Evolutionary conservation across 2,113 vertebrate genomes (phyloP), one percentile per base, ranked within the genome.

Genomic region (Plecturocebus donacophilus): DNA sequence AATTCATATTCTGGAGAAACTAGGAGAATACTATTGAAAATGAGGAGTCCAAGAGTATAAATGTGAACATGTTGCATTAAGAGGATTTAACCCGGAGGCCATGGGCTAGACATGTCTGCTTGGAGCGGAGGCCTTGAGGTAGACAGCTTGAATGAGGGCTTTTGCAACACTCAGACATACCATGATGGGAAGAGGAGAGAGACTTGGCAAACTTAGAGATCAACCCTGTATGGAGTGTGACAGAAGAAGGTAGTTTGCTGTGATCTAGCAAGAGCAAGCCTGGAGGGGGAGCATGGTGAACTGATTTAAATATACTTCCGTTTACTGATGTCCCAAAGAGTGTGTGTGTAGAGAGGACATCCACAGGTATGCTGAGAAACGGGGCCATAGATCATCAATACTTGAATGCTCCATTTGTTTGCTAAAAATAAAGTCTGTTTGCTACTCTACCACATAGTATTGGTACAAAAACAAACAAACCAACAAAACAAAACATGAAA

Each of bases 1-100:
- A 77, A 82, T 38, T 83, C n/a, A 82, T 54, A 96, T 52, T 82
- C 82, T 93, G 21, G 25, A 47, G 30, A 97, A 79, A 83, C 19
- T 54, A 35, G 5, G 23, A 12, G 6, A 54, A 75, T 47, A 25
- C 19, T 77, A 49, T 8, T 32, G 16, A 86, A 82, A 96, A 80
- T 27, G 3, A 92, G 58, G 35, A 70, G 2, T 40, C 54, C 4
- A 30, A 27, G 25, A 77, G 30, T 11, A 79, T 3, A 71, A 49
- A 71, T 23, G 2, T 61, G 52, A 54, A 87, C 12, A 19, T 42
- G 17, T 7, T 64, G 0, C 14, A 47, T 92, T 45, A 32, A 52
- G 23, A 76, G 4, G 14, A 27, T 40, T 32, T 81, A 88, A 68
- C 32, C 42, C 64, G 5, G 30, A 87, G 6, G 42, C 38, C 52